Evolutionary conservation across 2,888 invertebrate species (phyloP), one percentile per base, ranked within the genome.

Genomic region (Omphaloscelis lunosa): DNA sequence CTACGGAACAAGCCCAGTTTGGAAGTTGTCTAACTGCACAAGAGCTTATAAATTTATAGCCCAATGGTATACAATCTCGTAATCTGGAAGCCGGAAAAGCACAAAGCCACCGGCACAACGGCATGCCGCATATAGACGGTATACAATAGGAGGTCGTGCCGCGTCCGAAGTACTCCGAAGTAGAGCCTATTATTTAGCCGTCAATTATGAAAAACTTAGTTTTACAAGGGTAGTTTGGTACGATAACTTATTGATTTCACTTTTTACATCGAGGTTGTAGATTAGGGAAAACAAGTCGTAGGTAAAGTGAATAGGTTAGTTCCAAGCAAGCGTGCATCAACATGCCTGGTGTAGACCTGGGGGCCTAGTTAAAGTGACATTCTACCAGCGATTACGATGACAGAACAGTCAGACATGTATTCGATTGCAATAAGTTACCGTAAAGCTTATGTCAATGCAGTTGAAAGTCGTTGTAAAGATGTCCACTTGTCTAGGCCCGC

Each of bases 41-140:
- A 72, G 53, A 56, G 67, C 67, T 79, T 67, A 79, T 70, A 79
- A 79, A 83, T 83, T 79, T 82, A 83, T 83, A 70, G 53, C 53
- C 23, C 53, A 65, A 27, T 68, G 62, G 66, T 48, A 53, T 59
- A 80, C 74, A 84, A 71, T 74, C 58, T 70, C 51, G 29, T 67
- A 70, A 74, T 74, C 71, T 72, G 58, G 68, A 63, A 69, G 74
- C 41, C 53, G n/a, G 39, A 59, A 48, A 63, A 79, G 23, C 41
- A 83, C 66, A 72, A 70, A 72, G 61, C 56, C n/a, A 23, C n/a
- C 66, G 45, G 53, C 34, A 27, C 17, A 6, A 27, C 4, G 15
- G 5, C 27, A 39, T 67, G 34, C 17, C 62, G n/a, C 23, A 23
- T 51, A 29, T 51, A 45, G 8, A 29, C 11, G 20, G 45, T 48